A percentile compares a stretch with the other conserved stretches of the same genome.
phyloP scores from a whole-genome alignment of 1,140 invertebrate species.

The Batillaria attramentaria region DNA sequence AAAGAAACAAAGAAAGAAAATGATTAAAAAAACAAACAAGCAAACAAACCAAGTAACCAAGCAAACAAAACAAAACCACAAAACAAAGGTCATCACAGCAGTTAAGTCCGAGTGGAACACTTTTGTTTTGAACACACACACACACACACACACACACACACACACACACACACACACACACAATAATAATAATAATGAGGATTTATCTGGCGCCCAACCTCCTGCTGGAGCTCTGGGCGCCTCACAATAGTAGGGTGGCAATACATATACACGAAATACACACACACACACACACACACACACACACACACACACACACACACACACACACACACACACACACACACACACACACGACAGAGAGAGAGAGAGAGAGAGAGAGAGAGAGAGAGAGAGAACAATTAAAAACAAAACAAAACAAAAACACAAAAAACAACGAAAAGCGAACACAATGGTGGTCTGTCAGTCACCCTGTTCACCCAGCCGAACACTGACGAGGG shows the following conservation, averaged over 20 bases:
- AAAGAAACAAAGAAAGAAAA: too few relatives aligned
- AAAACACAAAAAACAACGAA: background rate
- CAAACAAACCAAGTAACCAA: too few relatives aligned
- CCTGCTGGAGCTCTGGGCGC: too few relatives aligned
- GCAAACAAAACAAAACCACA: too few relatives aligned
- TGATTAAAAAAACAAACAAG: too few relatives aligned
- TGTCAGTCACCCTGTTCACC: too few relatives aligned
- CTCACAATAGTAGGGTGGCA: too few relatives aligned
- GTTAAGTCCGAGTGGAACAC: background rate
- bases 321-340: slow-evolving; percentile 17
- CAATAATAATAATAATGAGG: too few relatives aligned
- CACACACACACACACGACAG: background rate
- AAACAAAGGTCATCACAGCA: too few relatives aligned
- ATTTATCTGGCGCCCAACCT: too few relatives aligned
- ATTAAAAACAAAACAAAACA: background rate
- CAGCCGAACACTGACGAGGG: too few relatives aligned
- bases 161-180: slow-evolving; percentile 18
- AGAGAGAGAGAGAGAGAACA: background rate
- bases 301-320: slow-evolving; percentile 18
- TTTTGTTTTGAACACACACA: background rate
- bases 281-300: slow-evolving; percentile 18
- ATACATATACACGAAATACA: slow-evolving; percentile 4
- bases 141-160: slow-evolving; percentile 9
- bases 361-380: background rate
- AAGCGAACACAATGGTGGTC: too few relatives aligned